phyloP scores from a whole-genome alignment of 2,797 vertebrate species.

The Scarus forsteni region DNA sequence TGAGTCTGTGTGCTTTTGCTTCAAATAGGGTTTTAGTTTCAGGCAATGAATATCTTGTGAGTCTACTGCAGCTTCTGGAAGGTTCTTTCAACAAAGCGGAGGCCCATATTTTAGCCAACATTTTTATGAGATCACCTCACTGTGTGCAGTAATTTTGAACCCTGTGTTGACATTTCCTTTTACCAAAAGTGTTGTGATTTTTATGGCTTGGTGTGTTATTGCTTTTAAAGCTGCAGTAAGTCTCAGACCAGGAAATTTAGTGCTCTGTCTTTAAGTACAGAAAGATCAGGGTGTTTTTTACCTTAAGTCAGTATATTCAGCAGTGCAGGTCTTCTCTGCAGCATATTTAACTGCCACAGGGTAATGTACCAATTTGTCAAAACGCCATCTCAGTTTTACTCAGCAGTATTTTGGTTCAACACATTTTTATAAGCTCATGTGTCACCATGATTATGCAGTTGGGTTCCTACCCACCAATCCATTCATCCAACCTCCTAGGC shows the following conservation, averaged over 20 bases:
- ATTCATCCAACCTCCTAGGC: too few relatives aligned
- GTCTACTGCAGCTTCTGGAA: slow-evolving; percentile 37
- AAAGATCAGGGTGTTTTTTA: slow-evolving; percentile 1
- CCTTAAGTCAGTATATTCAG: too few relatives aligned
- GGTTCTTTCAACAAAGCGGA: slow-evolving; percentile 9
- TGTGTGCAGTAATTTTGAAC: slow-evolving; percentile 18
- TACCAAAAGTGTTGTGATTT: slow-evolving; percentile 5
- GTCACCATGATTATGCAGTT: too few relatives aligned
- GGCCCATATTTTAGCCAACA: slow-evolving; percentile 20
- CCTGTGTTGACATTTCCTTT: slow-evolving; percentile 23
- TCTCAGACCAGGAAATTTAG: slow-evolving; percentile 24
- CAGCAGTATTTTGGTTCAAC: too few relatives aligned
- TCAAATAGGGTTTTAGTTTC: slow-evolving; percentile 34
- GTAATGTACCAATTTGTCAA: too few relatives aligned
- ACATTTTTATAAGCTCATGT: too few relatives aligned
- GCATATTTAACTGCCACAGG: too few relatives aligned
- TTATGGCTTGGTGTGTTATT: background rate
- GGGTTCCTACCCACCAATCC: too few relatives aligned
- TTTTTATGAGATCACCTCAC: slow-evolving; percentile 14
- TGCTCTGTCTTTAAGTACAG: slow-evolving; percentile 14
- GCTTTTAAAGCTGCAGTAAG: slow-evolving; percentile 29
- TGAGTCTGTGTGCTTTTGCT: slow-evolving; percentile 10
- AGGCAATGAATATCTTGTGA: slow-evolving; percentile 14
- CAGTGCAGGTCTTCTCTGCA: too few relatives aligned
- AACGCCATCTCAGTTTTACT: too few relatives aligned